Conservation (phyloP, 2,113 vertebrate species). For the Pithys albifrons region DNA sequence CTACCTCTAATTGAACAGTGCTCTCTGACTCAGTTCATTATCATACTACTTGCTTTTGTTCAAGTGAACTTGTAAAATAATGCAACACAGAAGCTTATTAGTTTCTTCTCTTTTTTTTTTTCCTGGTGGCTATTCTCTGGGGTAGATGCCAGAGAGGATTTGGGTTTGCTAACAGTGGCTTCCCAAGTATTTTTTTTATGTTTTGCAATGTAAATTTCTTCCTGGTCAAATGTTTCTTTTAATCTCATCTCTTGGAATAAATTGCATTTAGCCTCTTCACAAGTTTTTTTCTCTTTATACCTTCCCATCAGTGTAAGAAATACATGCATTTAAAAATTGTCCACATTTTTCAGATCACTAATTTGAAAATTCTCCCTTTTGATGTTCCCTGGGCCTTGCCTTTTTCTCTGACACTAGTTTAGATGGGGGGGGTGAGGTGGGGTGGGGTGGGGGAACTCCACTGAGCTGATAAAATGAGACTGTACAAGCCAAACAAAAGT, state of each 20-base stretch:
- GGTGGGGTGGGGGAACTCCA: not conserved
- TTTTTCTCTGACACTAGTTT: not conserved
- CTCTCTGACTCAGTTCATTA: constrained; percentile 35
- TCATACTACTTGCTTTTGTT: constrained; percentile 40
- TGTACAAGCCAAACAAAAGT: not conserved
- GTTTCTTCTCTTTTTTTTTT: constrained; percentile 3
- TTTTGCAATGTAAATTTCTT: not conserved
- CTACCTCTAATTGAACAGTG: constrained; percentile 39
- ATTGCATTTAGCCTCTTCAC: not conserved
- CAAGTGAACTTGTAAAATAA: constrained; percentile 36
- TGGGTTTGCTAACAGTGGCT: not conserved
- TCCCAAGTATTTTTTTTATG: not conserved
- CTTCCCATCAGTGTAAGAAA: not conserved
- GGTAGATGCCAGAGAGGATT: constrained; percentile 17
- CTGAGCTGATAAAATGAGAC: not conserved
- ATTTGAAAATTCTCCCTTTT: not conserved
- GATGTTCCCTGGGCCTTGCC: not conserved
- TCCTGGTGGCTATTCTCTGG: not conserved
- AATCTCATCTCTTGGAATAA: not conserved
- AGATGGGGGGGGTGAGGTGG: not conserved
- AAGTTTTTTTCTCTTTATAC: not conserved
- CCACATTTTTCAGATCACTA: not conserved
- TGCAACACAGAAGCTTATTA: constrained; percentile 64
- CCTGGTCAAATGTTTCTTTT: not conserved
- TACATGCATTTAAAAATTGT: not conserved